These are phyloP conservation scores for Brachyhypopomus gauderio DNA, from an alignment of 2,113 vertebrate species.

Conservation along the genomic window DNA sequence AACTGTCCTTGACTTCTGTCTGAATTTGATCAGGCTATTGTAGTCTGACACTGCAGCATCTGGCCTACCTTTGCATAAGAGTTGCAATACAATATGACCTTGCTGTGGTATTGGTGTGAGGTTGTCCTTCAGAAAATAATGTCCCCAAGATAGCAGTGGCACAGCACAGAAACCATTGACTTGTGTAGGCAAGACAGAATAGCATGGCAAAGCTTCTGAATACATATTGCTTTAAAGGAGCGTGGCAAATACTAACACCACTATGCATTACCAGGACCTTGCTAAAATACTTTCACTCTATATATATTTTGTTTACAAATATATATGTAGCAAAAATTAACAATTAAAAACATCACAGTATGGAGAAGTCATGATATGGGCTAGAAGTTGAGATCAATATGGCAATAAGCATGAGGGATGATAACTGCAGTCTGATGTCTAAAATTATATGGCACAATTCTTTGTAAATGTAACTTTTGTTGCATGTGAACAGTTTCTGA, in stretches of 20 bases:
- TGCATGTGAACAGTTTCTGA: too few relatives aligned
- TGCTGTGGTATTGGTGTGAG: not conserved
- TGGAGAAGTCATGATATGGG: not conserved
- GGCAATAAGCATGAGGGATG: not conserved
- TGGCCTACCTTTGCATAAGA: conserved; percentile 7
- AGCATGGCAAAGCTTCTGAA: not conserved
- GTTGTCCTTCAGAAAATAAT: conserved; percentile 24
- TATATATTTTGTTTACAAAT: conserved; percentile 33
- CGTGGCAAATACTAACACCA: conserved; percentile 15
- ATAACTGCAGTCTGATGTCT: not conserved
- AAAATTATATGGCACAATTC: not conserved
- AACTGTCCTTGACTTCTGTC: conserved; percentile 20
- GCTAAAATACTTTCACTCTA: not conserved
- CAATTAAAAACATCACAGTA: conserved; percentile 19
- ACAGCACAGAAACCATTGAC: conserved; percentile 2
- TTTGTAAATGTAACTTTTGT: not conserved
- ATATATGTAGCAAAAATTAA: conserved; percentile 35
- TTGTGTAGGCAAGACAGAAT: not conserved
- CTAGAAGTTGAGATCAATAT: not conserved
- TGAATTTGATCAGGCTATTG: not conserved
- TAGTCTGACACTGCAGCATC: conserved; percentile 19
- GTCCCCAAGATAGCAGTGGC: not conserved
- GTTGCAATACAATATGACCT: conserved; percentile 27
- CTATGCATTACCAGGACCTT: not conserved
- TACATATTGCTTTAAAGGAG: conserved; percentile 15